phyloP scores from a whole-genome alignment of 53 echinoderm and acorn worm genomes.

The Luidia sarsii region DNA sequence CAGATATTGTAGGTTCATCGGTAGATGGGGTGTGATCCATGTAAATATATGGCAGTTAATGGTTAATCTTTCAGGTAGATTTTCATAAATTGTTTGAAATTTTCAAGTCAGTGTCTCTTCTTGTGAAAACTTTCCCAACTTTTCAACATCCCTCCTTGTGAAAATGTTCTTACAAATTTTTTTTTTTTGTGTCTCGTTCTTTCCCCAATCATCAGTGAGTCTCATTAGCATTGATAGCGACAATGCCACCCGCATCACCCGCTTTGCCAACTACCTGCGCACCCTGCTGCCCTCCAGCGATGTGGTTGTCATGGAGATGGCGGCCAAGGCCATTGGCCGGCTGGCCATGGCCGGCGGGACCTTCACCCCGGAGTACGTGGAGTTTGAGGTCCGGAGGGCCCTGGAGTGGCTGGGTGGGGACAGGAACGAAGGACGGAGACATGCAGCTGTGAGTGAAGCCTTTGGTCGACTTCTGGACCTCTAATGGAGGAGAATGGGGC shows the following conservation, averaged over 20 bases:
- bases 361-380: conserved; percentile 96
- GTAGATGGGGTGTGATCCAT: too few relatives aligned
- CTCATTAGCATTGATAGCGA: conserved; percentile 92
- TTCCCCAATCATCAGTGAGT: conserved; percentile 69
- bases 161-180: too few relatives aligned
- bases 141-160: too few relatives aligned
- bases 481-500: too few relatives aligned
- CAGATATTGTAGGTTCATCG: too few relatives aligned
- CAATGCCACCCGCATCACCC: conserved; percentile 88
- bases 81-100: too few relatives aligned
- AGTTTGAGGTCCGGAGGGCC: conserved; percentile 96
- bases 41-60: too few relatives aligned
- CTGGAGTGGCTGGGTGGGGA: conserved; percentile 93
- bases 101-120: too few relatives aligned
- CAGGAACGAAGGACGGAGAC: conserved; percentile 85
- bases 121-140: too few relatives aligned
- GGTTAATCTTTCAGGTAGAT: too few relatives aligned
- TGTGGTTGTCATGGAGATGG: conserved; percentile 98
- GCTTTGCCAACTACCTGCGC: conserved; percentile 97
- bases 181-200: neutral
- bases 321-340: conserved; percentile 88
- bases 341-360: conserved; percentile 96
- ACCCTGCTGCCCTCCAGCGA: conserved; percentile 92
- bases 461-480: too few relatives aligned
- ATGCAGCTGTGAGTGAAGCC: conserved; percentile 99